Conservation (phyloP, 2,888 invertebrate species). For the Eristalis pertinax region DNA sequence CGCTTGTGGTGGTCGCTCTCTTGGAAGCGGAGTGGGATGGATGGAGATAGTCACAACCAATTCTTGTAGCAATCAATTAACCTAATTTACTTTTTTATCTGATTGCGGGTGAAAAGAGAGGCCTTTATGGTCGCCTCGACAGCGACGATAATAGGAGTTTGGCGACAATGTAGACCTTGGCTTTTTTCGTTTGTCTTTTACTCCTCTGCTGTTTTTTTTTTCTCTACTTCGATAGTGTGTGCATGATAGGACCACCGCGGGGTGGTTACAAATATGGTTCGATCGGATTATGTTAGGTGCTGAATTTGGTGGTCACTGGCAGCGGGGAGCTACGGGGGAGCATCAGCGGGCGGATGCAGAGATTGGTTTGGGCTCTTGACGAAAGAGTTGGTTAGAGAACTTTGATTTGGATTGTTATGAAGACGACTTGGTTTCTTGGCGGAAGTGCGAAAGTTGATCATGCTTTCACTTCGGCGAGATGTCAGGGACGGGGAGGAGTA, state of each 20-base stretch:
- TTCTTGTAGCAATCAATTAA: conserved; percentile 68
- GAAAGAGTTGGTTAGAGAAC: conserved; percentile 60
- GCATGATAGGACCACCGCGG: not conserved
- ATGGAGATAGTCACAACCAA: conserved; percentile 22
- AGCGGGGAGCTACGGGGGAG: not conserved
- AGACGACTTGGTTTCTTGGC: not conserved
- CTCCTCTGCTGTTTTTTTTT: too few species aligned
- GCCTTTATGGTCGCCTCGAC: not conserved
- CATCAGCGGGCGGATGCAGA: not conserved
- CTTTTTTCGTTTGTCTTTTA: not conserved
- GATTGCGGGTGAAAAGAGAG: conserved; percentile 31
- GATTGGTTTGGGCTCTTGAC: not conserved
- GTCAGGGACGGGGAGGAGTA: too few species aligned
- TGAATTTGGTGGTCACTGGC: not conserved
- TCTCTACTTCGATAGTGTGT: too few species aligned
- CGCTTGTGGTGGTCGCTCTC: not conserved
- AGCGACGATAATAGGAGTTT: not conserved
- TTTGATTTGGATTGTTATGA: conserved; percentile 18
- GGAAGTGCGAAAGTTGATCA: not conserved
- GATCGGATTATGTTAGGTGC: not conserved
- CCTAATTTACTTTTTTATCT: conserved; percentile 57
- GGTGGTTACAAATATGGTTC: not conserved
- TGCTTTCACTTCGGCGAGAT: not conserved
- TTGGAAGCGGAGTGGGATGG: not conserved
- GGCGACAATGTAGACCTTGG: not conserved